A percentile compares a stretch with the other conserved stretches of the same genome.
Evolutionary conservation across 2,797 vertebrate species (phyloP).

Genomic region (Micromesistius poutassou): DNA sequence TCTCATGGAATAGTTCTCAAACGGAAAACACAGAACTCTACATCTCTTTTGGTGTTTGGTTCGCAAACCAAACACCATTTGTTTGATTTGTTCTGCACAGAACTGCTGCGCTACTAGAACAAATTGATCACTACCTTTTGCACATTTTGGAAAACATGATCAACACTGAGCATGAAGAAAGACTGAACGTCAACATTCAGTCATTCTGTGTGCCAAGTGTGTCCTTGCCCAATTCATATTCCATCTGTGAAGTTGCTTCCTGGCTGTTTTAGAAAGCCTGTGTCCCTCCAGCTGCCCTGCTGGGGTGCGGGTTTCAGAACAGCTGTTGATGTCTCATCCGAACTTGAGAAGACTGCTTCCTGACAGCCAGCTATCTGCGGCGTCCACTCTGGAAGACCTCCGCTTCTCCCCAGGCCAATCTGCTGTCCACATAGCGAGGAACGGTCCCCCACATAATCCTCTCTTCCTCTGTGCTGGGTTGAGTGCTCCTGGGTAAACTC

Average conservation of each 20-base stretch:
- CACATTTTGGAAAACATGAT: no score
- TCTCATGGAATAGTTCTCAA: background rate
- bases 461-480: no score
- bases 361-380: conserved; percentile 57
- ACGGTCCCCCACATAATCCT: conserved; percentile 21
- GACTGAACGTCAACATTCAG: no score
- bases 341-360: conserved; percentile 65
- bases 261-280: no score
- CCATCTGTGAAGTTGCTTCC: no score
- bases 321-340: conserved; percentile 73
- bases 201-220: no score
- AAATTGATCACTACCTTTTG: no score
- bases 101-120: no score
- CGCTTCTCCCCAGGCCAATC: conserved; percentile 37
- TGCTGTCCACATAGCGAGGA: conserved; percentile 5
- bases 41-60: no score
- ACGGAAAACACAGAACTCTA: background rate
- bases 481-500: no score
- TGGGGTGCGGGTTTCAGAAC: conserved; percentile 70
- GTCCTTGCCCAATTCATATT: no score
- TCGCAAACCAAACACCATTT: background rate
- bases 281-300: conserved; percentile 38
- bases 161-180: no score
- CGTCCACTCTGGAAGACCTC: conserved; percentile 24
- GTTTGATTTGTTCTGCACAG: background rate